Percentiles rank a stretch among this genome's conserved stretches.
Evolutionary conservation across 2,797 vertebrate species (phyloP).

Genomic region (Acropternis orthonyx): DNA sequence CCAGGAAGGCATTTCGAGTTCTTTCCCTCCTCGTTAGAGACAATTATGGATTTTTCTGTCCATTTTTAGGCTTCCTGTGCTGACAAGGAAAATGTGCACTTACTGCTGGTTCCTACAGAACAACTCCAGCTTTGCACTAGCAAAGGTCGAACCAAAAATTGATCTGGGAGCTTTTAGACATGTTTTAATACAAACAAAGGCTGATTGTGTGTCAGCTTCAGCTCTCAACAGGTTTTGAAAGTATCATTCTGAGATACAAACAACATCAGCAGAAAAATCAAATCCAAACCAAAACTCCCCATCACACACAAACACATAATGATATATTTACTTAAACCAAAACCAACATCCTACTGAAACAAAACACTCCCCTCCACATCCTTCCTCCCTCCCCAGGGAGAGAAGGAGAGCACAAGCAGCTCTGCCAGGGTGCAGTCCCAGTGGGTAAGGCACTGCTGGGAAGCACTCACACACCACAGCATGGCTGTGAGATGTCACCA

Average conservation of each 20-base stretch:
- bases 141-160: not conserved
- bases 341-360: not conserved
- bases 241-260: not conserved
- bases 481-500: not conserved
- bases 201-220: not conserved
- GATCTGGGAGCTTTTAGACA: not conserved
- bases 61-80: not conserved
- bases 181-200: not conserved
- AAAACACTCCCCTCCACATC: not conserved
- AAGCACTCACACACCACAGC: not conserved
- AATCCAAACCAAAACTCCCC: not conserved
- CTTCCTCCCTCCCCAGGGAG: not conserved
- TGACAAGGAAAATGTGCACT: not conserved
- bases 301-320: not conserved
- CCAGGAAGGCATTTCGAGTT: not conserved
- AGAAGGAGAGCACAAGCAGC: not conserved
- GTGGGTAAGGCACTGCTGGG: not conserved
- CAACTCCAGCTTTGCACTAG: not conserved
- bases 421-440: not conserved
- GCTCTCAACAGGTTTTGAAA: not conserved
- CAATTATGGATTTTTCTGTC: not conserved
- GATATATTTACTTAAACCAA: not conserved
- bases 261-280: not conserved
- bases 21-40: not conserved
- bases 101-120: not conserved